Conservation (phyloP, 2,797 vertebrate genomes). For the Notolabrus celidotus region DNA sequence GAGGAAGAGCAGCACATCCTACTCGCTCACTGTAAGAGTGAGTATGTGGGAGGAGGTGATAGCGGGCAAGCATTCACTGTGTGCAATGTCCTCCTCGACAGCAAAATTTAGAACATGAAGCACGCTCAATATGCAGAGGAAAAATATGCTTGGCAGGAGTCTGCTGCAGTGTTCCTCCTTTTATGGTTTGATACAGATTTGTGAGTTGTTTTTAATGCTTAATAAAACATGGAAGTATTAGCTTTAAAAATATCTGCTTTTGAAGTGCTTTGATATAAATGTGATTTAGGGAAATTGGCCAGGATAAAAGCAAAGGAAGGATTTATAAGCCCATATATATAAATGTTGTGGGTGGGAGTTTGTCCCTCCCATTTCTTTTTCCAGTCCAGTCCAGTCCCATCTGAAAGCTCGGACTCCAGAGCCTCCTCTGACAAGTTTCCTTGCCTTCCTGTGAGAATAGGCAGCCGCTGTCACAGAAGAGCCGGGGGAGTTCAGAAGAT, state of each 20-base stretch:
- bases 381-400: slow-evolving; percentile 49
- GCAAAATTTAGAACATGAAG: slow-evolving; percentile 71
- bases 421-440: slow-evolving; percentile 66
- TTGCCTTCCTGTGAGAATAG: slow-evolving; percentile 73
- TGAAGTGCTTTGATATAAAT: slow-evolving; percentile 1
- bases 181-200: slow-evolving; percentile 33
- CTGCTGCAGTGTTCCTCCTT: slow-evolving; percentile 41
- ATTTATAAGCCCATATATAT: slow-evolving; percentile 7
- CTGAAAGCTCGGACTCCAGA: slow-evolving; percentile 58
- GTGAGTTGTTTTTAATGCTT: slow-evolving; percentile 3
- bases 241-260: not conserved
- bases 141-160: slow-evolving; percentile 57
- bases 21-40: slow-evolving; percentile 73
- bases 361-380: slow-evolving; percentile 53
- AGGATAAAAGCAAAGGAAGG: slow-evolving; percentile 11
- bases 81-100: slow-evolving; percentile 71
- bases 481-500: slow-evolving; percentile 74
- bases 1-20: slow-evolving; percentile 71
- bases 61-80: slow-evolving; percentile 68
- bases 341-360: slow-evolving; percentile 35
- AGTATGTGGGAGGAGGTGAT: slow-evolving; percentile 82
- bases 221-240: slow-evolving; percentile 14
- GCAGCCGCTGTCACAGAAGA: slow-evolving; percentile 73
- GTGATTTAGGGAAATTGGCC: slow-evolving; percentile 11
- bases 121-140: slow-evolving; percentile 59